These are phyloP conservation scores for Synanthedon tipuliformis DNA, from an alignment of 2,888 invertebrate genomes.

Conservation along the genomic window DNA sequence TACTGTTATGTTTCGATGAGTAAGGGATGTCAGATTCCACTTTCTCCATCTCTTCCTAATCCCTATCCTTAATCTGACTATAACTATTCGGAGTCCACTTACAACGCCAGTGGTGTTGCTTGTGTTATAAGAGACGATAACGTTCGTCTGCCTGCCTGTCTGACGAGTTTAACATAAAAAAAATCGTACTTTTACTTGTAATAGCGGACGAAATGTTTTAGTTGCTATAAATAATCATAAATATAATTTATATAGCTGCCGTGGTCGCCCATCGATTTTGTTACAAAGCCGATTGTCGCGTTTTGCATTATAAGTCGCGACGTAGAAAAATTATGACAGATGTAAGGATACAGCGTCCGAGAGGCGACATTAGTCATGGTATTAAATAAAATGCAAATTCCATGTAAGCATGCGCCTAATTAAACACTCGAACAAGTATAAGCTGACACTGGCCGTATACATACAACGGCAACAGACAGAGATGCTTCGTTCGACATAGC, in stretches of 20 bases:
- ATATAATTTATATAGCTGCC: conserved; percentile 40
- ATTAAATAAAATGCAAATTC: conserved; percentile 55
- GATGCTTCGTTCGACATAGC: not conserved
- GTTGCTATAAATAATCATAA: conserved; percentile 47
- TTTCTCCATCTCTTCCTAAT: too few relatives aligned
- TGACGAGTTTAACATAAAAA: too few relatives aligned
- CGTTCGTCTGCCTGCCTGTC: too few relatives aligned
- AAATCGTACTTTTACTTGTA: conserved; percentile 9
- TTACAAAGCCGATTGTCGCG: conserved; percentile 56
- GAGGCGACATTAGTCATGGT: conserved; percentile 49
- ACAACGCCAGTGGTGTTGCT: too few relatives aligned
- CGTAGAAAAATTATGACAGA: conserved; percentile 70
- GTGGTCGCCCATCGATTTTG: conserved; percentile 25
- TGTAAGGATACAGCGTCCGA: conserved; percentile 38
- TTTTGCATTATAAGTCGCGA: conserved; percentile 59
- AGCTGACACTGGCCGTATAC: conserved; percentile 30
- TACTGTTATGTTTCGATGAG: too few relatives aligned
- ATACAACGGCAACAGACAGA: conserved; percentile 27
- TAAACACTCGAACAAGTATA: conserved; percentile 42
- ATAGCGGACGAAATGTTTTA: conserved; percentile 27
- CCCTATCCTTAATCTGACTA: too few relatives aligned
- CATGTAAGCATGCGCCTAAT: conserved; percentile 35
- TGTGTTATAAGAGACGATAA: too few relatives aligned
- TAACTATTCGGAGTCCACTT: too few relatives aligned
- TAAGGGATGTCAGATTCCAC: too few relatives aligned